Evolutionary conservation across 1,140 invertebrate genomes (phyloP).

Genomic region (Polyergus mexicanus): DNA sequence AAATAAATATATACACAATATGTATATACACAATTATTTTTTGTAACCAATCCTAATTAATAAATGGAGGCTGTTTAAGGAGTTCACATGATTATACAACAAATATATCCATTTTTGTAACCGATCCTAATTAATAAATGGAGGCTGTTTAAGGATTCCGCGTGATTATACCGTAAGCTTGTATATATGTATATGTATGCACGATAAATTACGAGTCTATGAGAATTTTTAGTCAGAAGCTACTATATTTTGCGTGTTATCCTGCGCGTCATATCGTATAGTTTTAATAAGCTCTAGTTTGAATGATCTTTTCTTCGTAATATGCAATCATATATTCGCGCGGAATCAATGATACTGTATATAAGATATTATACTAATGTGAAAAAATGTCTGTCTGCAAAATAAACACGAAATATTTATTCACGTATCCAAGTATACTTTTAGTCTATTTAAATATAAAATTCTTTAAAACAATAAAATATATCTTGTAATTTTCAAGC

Average conservation of each 20-base stretch:
- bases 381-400: slow-evolving; percentile 79
- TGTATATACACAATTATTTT: slow-evolving; percentile 82
- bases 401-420: slow-evolving; percentile 85
- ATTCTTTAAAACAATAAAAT: neutral
- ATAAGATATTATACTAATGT: slow-evolving; percentile 84
- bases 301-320: slow-evolving; percentile 77
- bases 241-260: slow-evolving; percentile 76
- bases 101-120: slow-evolving; percentile 4
- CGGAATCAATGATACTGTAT: slow-evolving; percentile 76
- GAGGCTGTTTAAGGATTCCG: slow-evolving; percentile 31
- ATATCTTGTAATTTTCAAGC: neutral
- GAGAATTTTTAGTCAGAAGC: slow-evolving; percentile 62
- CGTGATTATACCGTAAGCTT: slow-evolving; percentile 50
- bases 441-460: neutral
- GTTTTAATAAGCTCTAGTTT: slow-evolving; percentile 70
- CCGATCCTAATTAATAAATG: slow-evolving; percentile 10
- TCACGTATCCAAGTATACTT: slow-evolving; percentile 70
- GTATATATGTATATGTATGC: slow-evolving; percentile 5
- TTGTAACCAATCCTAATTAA: slow-evolving; percentile 77
- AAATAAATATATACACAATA: slow-evolving; percentile 60
- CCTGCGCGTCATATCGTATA: slow-evolving; percentile 66
- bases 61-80: slow-evolving; percentile 34
- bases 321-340: slow-evolving; percentile 80
- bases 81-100: slow-evolving; percentile 41
- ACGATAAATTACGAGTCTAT: slow-evolving; percentile 35